Conservation (phyloP, 2,888 invertebrate genomes). For the Synergus laeviventris region DNA sequence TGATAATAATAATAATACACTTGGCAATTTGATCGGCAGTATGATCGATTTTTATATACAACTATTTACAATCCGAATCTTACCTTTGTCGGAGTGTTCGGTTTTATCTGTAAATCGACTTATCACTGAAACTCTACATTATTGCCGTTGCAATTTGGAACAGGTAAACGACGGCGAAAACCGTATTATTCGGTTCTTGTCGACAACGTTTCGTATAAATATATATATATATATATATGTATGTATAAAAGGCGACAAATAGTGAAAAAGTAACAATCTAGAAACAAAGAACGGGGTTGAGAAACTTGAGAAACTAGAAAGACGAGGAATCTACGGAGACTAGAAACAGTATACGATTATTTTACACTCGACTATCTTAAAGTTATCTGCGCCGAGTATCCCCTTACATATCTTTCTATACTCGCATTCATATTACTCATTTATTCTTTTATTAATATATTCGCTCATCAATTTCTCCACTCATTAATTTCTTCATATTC, state of each 20-base stretch:
- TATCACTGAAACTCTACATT: conserved; percentile 48
- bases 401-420: conserved; percentile 14
- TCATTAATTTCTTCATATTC: conserved; percentile 1
- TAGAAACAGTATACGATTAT: conserved; percentile 66
- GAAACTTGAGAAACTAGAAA: conserved; percentile 38
- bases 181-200: background rate
- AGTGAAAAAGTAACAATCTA: conserved; percentile 24
- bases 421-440: conserved; percentile 6
- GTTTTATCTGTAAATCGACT: conserved; percentile 40
- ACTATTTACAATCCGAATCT: conserved; percentile 65
- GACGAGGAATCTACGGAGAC: conserved; percentile 60
- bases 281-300: conserved; percentile 12
- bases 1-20: conserved; percentile 67
- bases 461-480: background rate
- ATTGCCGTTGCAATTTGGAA: conserved; percentile 44
- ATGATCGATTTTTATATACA: conserved; percentile 70
- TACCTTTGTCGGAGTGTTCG: background rate
- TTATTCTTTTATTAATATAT: background rate
- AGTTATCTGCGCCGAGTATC: conserved; percentile 21
- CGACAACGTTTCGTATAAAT: conserved; percentile 26
- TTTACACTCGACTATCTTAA: conserved; percentile 52
- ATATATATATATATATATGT: conserved; percentile 23
- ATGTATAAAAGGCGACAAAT: conserved; percentile 21
- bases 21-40: conserved; percentile 70
- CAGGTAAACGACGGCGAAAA: conserved; percentile 38